Base-by-base conservation (phyloP, 2,797 vertebrate species). In the Oreortyx pictus region DNA sequence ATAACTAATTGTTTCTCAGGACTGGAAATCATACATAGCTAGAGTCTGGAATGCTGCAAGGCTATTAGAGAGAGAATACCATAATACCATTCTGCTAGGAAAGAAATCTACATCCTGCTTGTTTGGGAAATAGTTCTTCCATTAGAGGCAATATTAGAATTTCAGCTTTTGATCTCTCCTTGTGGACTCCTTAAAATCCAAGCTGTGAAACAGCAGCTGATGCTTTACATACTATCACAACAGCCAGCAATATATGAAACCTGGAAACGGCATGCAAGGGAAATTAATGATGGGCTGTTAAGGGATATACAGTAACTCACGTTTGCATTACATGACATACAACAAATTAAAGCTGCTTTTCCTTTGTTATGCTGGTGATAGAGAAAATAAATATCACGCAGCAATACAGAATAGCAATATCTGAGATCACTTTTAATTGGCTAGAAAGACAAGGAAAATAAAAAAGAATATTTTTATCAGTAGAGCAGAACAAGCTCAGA, bases 191-290 rank as follows among this genome's bases (percentile, higher is more conserved):
- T 97, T 96, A 96, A 97, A 96, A 96, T 93, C 92, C 95, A 96
- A 96, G 95, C 96, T 97, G 96, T 96, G 94, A 95, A 94, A 95
- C 87, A 95, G 95, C 96, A 97, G 97, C 96, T 97, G 95, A 97
- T 94, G 89, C 95, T 96, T 96, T 95, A 95, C 88, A 94, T 92
- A 90, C 60, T 72, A 93, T 89, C 95, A 74, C 93, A 90, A 88
- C 89, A 90, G 90, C 96, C 92, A 92, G 91, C 92, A 95, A 94
- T 94, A 94, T 89, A 95, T 23, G 64, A 96, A 95, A 89, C 87
- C n/a, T 73, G 88, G 93, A 93, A 95, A 77, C 0, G 14, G 84
- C 76, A 47, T 88, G 61, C 86, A 82, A 90, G 91, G 82, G 88
- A 93, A 96, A 90, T 56, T 77, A 92, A 95, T 90, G 95, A 88